Conservation (phyloP, 1,140 invertebrate genomes). For the Ips typographus region DNA sequence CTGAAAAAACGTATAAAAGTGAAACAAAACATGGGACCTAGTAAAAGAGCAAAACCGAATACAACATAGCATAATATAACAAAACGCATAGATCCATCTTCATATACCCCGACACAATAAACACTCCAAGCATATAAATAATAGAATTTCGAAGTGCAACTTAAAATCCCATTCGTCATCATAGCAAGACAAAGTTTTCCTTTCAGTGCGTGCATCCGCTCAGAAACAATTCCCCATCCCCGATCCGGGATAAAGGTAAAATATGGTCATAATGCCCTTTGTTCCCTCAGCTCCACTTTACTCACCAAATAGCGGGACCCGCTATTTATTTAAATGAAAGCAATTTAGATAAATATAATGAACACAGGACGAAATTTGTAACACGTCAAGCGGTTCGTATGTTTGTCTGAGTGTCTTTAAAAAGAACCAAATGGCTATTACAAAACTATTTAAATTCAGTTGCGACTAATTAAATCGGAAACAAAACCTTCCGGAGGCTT, state of each 20-base stretch:
- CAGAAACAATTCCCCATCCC: constrained; percentile 2
- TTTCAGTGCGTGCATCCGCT: not conserved
- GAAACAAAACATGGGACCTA: too few species aligned
- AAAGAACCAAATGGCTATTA: not conserved
- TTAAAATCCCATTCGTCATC: not conserved
- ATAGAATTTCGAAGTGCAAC: too few species aligned
- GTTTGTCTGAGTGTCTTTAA: not conserved
- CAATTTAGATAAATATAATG: not conserved
- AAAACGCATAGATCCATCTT: too few species aligned
- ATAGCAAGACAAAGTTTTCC: not conserved
- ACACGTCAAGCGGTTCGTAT: not conserved
- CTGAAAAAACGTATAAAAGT: too few species aligned
- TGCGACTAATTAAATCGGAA: constrained; percentile 19
- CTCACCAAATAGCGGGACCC: not conserved
- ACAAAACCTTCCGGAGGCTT: constrained; percentile 12
- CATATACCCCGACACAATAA: too few species aligned
- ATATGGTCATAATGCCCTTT: constrained; percentile 6
- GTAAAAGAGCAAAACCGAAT: too few species aligned
- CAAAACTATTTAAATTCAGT: constrained; percentile 20
- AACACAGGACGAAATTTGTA: not conserved
- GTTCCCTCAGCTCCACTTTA: not conserved
- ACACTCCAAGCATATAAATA: too few species aligned
- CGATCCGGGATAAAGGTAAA: not conserved
- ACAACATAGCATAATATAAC: too few species aligned
- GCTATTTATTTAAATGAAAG: constrained; percentile 1